Conservation (phyloP, 2,888 invertebrate genomes). For the Ypsolopha sequella region DNA sequence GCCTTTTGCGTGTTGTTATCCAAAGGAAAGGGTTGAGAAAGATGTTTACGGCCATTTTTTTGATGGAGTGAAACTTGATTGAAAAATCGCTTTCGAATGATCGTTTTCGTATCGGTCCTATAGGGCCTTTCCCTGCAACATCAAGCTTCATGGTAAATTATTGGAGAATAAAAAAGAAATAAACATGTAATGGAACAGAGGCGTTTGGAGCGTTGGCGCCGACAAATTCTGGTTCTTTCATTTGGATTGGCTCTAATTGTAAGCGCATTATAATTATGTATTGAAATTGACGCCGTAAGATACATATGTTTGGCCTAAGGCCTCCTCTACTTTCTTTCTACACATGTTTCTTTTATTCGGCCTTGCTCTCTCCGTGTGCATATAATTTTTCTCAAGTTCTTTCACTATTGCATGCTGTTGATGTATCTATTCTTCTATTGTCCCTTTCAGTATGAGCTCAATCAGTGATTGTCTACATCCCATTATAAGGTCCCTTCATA, state of each 20-base stretch:
- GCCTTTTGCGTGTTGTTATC: constrained; percentile 2
- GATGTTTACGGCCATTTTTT: not conserved
- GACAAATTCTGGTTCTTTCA: not conserved
- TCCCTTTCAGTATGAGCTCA: not conserved
- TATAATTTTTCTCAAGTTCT: not conserved
- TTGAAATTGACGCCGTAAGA: not conserved
- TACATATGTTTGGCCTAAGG: not conserved
- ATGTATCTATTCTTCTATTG: not conserved
- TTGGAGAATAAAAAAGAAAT: not conserved
- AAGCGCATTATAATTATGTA: not conserved
- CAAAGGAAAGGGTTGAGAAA: constrained; percentile 2
- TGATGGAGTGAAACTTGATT: not conserved
- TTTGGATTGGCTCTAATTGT: not conserved
- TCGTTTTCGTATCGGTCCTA: not conserved
- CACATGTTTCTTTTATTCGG: not conserved
- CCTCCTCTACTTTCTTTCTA: not conserved
- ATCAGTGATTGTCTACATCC: not conserved
- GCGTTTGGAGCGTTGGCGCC: not conserved
- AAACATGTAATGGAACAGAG: not conserved
- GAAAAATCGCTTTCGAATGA: not conserved
- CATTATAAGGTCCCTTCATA: too few species aligned
- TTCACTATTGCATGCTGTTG: not conserved
- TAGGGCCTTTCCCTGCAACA: too few species aligned
- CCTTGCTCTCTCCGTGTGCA: not conserved
- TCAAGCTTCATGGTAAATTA: not conserved